phyloP scores from a whole-genome alignment of 2,888 invertebrate genomes.

The Hedychridium roseum region DNA sequence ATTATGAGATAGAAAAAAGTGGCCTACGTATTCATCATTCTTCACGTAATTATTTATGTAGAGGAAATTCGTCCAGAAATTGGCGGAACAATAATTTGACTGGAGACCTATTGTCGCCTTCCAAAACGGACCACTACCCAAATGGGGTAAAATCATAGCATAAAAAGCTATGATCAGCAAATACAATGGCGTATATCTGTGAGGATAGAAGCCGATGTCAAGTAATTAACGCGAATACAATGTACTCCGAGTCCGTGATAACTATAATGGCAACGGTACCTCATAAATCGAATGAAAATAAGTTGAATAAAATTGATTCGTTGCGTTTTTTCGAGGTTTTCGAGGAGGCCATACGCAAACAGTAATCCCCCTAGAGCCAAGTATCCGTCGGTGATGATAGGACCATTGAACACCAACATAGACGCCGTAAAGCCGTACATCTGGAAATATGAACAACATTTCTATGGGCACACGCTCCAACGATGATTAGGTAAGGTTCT shows the following conservation, averaged over 20 bases:
- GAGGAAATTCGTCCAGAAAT: conserved; percentile 51
- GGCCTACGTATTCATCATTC: conserved; percentile 33
- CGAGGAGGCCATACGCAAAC: conserved; percentile 39
- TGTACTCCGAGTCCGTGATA: background rate
- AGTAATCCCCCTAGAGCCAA: conserved; percentile 45
- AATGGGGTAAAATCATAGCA: conserved; percentile 38
- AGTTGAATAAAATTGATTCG: conserved; percentile 32
- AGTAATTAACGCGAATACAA: background rate
- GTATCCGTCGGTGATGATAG: conserved; percentile 43
- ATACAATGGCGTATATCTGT: conserved; percentile 48
- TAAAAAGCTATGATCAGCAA: conserved; percentile 44
- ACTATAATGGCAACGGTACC: conserved; percentile 25
- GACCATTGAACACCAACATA: conserved; percentile 36
- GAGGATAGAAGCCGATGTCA: background rate
- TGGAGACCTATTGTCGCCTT: conserved; percentile 33
- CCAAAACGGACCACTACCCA: conserved; percentile 53
- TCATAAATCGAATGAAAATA: conserved; percentile 40
- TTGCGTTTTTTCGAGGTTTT: conserved; percentile 39
- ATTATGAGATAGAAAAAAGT: background rate
- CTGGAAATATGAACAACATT: conserved; percentile 12
- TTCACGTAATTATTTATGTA: conserved; percentile 52
- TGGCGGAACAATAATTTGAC: conserved; percentile 35
- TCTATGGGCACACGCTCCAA: background rate
- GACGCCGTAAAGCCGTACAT: conserved; percentile 14
- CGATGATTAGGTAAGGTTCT: background rate